Conservation (phyloP, 1,140 invertebrate genomes). For the Zaprionus gabonicus region DNA sequence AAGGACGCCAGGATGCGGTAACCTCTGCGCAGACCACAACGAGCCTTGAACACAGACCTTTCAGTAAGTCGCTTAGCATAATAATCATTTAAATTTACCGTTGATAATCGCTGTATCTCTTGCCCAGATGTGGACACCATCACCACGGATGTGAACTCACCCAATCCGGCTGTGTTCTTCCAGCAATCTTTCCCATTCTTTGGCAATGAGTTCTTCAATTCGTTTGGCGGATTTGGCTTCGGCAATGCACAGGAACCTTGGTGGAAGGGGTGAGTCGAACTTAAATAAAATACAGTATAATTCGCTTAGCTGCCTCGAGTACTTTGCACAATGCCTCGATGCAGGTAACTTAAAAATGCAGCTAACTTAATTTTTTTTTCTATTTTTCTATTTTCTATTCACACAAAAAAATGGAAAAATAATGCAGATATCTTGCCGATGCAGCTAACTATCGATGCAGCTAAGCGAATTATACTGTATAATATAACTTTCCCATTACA, state of each 20-base stretch:
- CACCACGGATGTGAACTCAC: slow-evolving; percentile 70
- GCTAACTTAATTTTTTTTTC: no score
- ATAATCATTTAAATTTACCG: neutral
- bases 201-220: slow-evolving; percentile 79
- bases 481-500: no score
- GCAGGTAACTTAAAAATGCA: no score
- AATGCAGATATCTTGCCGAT: no score
- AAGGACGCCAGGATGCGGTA: slow-evolving; percentile 56
- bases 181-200: slow-evolving; percentile 83
- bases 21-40: slow-evolving; percentile 22
- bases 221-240: slow-evolving; percentile 76
- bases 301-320: no score
- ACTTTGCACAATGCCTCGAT: no score
- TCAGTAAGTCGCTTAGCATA: slow-evolving; percentile 57
- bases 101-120: neutral
- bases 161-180: slow-evolving; percentile 75
- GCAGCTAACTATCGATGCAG: no score
- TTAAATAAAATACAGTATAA: no score
- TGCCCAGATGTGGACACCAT: slow-evolving; percentile 70
- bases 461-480: no score
- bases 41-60: slow-evolving; percentile 61
- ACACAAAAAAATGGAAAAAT: no score
- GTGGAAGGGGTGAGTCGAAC: slow-evolving; percentile 84
- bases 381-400: no score
- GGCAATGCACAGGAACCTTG: slow-evolving; percentile 74